Percentiles rank a stretch among this genome's conserved stretches.
Conservation (phyloP, 35 echinoderm and acorn worm species). For the Apostichopus parvimensis region DNA sequence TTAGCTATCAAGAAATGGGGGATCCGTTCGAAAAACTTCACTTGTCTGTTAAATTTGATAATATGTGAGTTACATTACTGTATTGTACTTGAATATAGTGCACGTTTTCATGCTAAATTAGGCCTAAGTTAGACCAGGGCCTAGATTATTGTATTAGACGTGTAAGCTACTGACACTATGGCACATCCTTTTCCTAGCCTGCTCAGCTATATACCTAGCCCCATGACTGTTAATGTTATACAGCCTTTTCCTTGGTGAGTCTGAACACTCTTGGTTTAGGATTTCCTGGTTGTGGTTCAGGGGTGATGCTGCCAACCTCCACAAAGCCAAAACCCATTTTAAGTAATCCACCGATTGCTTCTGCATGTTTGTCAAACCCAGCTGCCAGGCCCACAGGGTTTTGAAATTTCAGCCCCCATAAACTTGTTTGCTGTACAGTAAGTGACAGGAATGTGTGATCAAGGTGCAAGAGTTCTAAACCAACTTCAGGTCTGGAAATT, state of each 20-base stretch:
- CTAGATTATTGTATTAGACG: no score
- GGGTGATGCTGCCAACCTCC: constrained; percentile 96
- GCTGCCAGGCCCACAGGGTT: constrained; percentile 92
- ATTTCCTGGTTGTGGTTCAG: constrained; percentile 92
- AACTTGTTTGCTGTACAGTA: constrained; percentile 52
- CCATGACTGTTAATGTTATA: constrained; percentile 82
- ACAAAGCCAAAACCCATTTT: constrained; percentile 97
- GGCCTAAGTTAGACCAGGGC: neutral
- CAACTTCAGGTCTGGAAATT: no score
- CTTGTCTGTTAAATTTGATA: neutral
- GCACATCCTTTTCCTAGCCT: no score
- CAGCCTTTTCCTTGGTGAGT: constrained; percentile 74
- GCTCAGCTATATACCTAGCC: no score
- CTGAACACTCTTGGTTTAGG: constrained; percentile 97
- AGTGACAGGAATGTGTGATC: neutral
- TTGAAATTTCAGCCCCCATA: constrained; percentile 76
- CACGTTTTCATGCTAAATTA: neutral
- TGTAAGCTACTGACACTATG: no score
- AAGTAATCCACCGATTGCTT: constrained; percentile 86
- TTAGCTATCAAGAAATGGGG: neutral
- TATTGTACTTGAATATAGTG: neutral
- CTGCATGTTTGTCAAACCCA: constrained; percentile 98
- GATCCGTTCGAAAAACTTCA: neutral
- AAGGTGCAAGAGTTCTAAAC: no score
- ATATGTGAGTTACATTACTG: neutral